A percentile compares a stretch with the other conserved stretches of the same genome.
phyloP scores from a whole-genome alignment of 2,888 invertebrate genomes.

The Geotrupes spiniger region DNA sequence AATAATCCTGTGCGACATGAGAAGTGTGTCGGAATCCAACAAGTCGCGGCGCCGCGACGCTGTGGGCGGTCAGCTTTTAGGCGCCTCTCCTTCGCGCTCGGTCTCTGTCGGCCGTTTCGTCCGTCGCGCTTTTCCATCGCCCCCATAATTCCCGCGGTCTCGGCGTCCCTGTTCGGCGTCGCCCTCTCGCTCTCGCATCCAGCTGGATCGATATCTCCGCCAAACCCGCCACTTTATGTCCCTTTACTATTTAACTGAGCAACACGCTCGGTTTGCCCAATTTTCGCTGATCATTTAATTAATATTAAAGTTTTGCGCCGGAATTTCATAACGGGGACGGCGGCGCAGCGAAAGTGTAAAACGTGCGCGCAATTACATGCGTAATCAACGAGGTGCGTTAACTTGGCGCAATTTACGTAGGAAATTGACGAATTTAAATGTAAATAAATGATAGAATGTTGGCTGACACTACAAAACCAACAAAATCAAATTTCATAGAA shows the following conservation, averaged over 20 bases:
- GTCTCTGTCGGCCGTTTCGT: constrained; percentile 40
- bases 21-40: constrained; percentile 49
- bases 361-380: too few species aligned
- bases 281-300: constrained; percentile 2
- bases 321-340: too few species aligned
- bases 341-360: too few species aligned
- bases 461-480: too few species aligned
- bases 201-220: constrained; percentile 33
- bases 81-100: constrained; percentile 53
- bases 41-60: constrained; percentile 49
- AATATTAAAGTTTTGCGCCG: not conserved
- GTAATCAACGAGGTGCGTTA: too few species aligned
- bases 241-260: constrained; percentile 5
- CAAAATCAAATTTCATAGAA: too few species aligned
- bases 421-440: too few species aligned
- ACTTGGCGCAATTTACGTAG: too few species aligned
- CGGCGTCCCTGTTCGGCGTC: not conserved
- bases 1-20: constrained; percentile 47
- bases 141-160: constrained; percentile 12
- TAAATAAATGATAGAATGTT: too few species aligned
- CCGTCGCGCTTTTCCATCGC: constrained; percentile 28
- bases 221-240: constrained; percentile 33
- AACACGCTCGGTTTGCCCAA: constrained; percentile 1
- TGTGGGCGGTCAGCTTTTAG: constrained; percentile 51
- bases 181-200: constrained; percentile 21